Conservation (phyloP, 2,113 vertebrate species). For the Cryptoleucopteryx plumbea region DNA sequence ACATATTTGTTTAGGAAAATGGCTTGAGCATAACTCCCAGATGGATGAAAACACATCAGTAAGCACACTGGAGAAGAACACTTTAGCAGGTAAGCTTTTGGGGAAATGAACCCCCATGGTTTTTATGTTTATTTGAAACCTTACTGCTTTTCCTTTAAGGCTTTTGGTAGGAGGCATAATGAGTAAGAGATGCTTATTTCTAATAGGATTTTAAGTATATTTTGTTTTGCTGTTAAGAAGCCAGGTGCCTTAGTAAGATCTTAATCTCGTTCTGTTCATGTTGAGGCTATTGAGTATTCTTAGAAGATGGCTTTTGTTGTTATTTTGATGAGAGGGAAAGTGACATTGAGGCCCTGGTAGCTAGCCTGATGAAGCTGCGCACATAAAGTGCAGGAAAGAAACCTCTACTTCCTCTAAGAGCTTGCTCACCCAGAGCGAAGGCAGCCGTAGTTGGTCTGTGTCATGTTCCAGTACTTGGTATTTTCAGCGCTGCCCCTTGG, state of each 20-base stretch:
- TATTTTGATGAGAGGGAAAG: neutral
- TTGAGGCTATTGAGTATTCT: neutral
- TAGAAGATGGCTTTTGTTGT: neutral
- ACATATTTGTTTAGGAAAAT: constrained; percentile 50
- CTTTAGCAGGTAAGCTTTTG: constrained; percentile 78
- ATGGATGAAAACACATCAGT: neutral
- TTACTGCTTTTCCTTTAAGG: neutral
- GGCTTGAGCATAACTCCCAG: neutral
- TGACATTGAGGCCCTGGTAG: neutral
- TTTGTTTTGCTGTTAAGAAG: neutral
- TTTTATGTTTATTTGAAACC: neutral
- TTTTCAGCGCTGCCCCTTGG: neutral
- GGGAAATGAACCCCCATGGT: neutral
- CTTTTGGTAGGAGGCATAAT: neutral
- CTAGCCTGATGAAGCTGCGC: neutral
- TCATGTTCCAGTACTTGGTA: neutral
- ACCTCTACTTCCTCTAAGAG: neutral
- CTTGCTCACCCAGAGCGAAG: fast-evolving
- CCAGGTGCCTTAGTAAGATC: neutral
- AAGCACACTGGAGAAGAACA: constrained; percentile 80
- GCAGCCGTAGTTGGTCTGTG: neutral
- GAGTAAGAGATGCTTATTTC: neutral
- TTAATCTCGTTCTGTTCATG: neutral
- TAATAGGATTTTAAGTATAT: neutral
- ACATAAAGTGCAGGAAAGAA: neutral